A percentile compares a stretch with the other conserved stretches of the same genome.
Conservation (phyloP, 64 coral and sea anemone genomes). For the Porites lutea region DNA sequence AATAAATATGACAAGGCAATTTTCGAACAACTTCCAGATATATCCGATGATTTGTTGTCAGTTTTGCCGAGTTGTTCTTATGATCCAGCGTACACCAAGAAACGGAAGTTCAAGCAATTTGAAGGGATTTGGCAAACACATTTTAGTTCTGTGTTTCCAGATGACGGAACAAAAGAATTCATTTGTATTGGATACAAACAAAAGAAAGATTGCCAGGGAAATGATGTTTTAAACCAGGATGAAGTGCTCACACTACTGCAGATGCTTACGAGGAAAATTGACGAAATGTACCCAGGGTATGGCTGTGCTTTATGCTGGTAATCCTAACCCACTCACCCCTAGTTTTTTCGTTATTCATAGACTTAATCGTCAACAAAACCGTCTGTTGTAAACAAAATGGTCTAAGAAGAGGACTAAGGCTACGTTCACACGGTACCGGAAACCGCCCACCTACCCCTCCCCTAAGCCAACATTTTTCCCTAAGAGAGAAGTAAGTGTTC, state of each 20-base stretch:
- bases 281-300: slow-evolving; percentile 54
- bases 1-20: neutral
- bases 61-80: slow-evolving; percentile 25
- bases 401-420: no score
- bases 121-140: slow-evolving; percentile 82
- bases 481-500: no score
- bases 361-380: no score
- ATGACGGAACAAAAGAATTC: slow-evolving; percentile 64
- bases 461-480: no score
- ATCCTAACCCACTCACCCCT: no score
- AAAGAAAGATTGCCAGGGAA: slow-evolving; percentile 66
- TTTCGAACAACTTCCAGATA: neutral
- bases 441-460: no score
- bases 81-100: slow-evolving; percentile 34
- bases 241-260: slow-evolving; percentile 55
- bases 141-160: slow-evolving; percentile 79
- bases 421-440: no score
- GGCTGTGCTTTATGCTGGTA: neutral
- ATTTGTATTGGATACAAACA: slow-evolving; percentile 64
- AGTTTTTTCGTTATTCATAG: no score
- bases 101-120: slow-evolving; percentile 48
- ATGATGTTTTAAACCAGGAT: slow-evolving; percentile 26
- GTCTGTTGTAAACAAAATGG: no score
- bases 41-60: slow-evolving; percentile 9
- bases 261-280: slow-evolving; percentile 30